Percentiles rank a stretch among this genome's conserved stretches.
phyloP scores from a whole-genome alignment of 1,140 invertebrate genomes.

The Philotrypesis tridentata region DNA sequence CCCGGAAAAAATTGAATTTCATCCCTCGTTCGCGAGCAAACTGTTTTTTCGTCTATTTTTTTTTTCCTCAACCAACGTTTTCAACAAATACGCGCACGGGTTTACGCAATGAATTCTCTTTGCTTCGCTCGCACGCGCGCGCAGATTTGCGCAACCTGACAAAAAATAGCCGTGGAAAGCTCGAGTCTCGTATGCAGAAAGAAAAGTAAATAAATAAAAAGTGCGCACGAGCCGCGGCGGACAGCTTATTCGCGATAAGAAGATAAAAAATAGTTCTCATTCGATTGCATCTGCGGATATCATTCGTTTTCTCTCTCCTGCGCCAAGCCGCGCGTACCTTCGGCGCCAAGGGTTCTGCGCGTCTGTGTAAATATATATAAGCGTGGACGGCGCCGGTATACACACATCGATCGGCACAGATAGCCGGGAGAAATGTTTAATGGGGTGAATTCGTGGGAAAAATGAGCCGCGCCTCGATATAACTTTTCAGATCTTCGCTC shows the following conservation, averaged over 20 bases:
- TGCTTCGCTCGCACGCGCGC: not conserved
- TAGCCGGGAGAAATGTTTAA: conserved; percentile 72
- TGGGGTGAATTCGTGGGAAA: conserved; percentile 73
- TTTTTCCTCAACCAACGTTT: not conserved
- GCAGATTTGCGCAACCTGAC: not conserved
- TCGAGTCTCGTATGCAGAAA: not conserved
- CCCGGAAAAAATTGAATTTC: not conserved
- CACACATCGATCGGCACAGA: conserved; percentile 53
- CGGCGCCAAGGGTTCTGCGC: no score
- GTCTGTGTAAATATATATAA: no score
- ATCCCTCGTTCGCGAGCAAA: not conserved
- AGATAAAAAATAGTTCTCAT: not conserved
- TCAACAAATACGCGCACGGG: not conserved
- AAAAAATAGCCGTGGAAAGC: not conserved
- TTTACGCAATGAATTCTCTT: not conserved
- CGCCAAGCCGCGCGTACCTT: no score
- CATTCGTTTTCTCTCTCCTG: not conserved
- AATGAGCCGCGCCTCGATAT: conserved; percentile 59
- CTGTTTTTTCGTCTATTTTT: no score
- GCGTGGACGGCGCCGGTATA: no score
- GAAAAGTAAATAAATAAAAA: not conserved
- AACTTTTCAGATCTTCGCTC: not conserved
- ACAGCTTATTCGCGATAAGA: not conserved
- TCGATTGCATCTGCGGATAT: not conserved
- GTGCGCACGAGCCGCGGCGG: no score